These are phyloP conservation scores for Malacoctenus gilli DNA, from an alignment of 2,797 vertebrate genomes.

Conservation along the genomic window DNA sequence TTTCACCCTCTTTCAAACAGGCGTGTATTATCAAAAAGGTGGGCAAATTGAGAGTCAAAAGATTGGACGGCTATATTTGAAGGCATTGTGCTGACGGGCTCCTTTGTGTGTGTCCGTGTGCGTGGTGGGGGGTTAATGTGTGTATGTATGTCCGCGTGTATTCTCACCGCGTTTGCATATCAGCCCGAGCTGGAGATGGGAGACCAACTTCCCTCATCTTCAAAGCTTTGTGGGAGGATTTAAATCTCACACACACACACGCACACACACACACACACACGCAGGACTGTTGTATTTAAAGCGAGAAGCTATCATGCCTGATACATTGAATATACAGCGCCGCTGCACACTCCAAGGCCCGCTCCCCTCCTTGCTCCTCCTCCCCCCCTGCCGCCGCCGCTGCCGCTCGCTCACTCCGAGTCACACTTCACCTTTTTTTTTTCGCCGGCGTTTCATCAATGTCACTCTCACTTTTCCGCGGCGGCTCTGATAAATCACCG, in stretches of 20 bases:
- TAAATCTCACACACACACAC: constrained; percentile 35
- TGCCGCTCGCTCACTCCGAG: constrained; percentile 20
- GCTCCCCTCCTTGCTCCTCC: constrained; percentile 20
- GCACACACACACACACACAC: constrained; percentile 12
- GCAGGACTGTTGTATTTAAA: constrained; percentile 49
- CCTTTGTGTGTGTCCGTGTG: constrained; percentile 57
- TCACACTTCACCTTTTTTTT: constrained; percentile 48
- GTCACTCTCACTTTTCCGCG: constrained; percentile 51
- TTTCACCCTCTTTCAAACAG: constrained; percentile 80
- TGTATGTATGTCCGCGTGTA: constrained; percentile 62
- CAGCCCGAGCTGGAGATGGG: constrained; percentile 67
- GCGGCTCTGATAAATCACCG: constrained; percentile 11
- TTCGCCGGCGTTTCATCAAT: constrained; percentile 46
- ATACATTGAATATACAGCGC: constrained; percentile 67
- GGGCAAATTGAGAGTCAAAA: constrained; percentile 80
- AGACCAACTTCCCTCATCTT: constrained; percentile 68
- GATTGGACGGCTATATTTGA: constrained; percentile 81
- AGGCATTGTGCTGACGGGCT: constrained; percentile 74
- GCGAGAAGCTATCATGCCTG: constrained; percentile 68
- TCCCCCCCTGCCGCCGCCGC: constrained; percentile 21
- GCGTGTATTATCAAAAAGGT: constrained; percentile 80
- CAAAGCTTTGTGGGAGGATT: constrained; percentile 71
- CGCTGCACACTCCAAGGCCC: constrained; percentile 53
- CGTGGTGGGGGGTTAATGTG: constrained; percentile 39
- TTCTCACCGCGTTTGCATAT: constrained; percentile 66